A percentile compares a stretch with the other conserved stretches of the same genome.
These are phyloP conservation scores for Muscidifurax raptorellus DNA, from an alignment of 1,140 invertebrate species.

Conservation along the genomic window DNA sequence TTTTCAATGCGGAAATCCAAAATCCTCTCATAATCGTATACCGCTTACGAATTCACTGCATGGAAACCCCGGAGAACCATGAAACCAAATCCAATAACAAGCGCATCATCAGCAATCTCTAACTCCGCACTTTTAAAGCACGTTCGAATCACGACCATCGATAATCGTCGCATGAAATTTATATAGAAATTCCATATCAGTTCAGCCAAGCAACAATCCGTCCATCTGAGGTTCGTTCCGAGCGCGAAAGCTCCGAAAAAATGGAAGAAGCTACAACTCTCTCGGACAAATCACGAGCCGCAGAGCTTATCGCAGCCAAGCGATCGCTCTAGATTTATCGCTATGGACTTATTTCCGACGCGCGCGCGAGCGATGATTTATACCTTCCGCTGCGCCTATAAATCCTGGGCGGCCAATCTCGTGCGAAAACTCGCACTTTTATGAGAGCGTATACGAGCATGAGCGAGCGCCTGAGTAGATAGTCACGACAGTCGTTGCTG, in stretches of 20 bases:
- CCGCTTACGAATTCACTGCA: too few species aligned
- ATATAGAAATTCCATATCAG: neutral
- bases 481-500: neutral
- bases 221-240: neutral
- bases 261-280: neutral
- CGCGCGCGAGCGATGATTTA: neutral
- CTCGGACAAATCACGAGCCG: neutral
- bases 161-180: too few species aligned
- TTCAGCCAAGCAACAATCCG: neutral
- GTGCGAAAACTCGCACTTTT: neutral
- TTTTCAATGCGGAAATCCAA: too few species aligned
- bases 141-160: too few species aligned
- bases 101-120: too few species aligned
- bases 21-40: too few species aligned
- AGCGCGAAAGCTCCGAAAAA: neutral
- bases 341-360: neutral
- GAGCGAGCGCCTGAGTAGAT: neutral
- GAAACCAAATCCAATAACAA: too few species aligned
- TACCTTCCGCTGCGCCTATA: conserved; percentile 3
- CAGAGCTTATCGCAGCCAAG: neutral
- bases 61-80: too few species aligned
- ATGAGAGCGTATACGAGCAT: neutral
- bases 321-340: neutral
- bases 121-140: too few species aligned
- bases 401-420: neutral